Conservation (phyloP, 1,140 invertebrate species). For the Trachymyrmex cornetzi region DNA sequence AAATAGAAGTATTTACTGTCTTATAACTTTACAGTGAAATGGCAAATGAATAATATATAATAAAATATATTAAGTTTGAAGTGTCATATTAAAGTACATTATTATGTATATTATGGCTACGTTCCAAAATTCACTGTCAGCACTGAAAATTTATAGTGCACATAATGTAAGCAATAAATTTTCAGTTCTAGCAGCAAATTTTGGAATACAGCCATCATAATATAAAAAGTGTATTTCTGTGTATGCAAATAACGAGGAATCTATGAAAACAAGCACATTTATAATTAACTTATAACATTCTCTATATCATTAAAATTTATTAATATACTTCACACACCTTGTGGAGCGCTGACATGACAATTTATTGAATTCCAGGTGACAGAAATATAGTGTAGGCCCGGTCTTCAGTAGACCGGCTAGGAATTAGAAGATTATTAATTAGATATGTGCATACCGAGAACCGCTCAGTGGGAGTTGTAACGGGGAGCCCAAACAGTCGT, state of each 20-base stretch:
- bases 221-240: background rate
- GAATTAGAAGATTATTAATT: constrained; percentile 77
- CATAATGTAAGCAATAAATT: too few species aligned
- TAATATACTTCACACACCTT: background rate
- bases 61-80: background rate
- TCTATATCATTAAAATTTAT: background rate
- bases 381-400: constrained; percentile 18
- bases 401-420: constrained; percentile 50
- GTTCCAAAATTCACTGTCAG: too few species aligned
- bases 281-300: background rate
- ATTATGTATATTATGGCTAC: background rate
- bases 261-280: background rate
- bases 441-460: constrained; percentile 17
- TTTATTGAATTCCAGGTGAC: constrained; percentile 53
- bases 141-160: too few species aligned
- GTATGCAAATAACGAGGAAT: background rate
- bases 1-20: background rate
- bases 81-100: background rate
- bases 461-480: constrained; percentile 49
- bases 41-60: background rate
- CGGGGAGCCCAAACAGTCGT: background rate
- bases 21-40: background rate
- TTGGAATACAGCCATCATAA: background rate
- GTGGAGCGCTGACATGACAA: constrained; percentile 45
- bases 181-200: too few species aligned